phyloP scores from a whole-genome alignment of 2,113 vertebrate genomes.

The Mormyrus lacerda region DNA sequence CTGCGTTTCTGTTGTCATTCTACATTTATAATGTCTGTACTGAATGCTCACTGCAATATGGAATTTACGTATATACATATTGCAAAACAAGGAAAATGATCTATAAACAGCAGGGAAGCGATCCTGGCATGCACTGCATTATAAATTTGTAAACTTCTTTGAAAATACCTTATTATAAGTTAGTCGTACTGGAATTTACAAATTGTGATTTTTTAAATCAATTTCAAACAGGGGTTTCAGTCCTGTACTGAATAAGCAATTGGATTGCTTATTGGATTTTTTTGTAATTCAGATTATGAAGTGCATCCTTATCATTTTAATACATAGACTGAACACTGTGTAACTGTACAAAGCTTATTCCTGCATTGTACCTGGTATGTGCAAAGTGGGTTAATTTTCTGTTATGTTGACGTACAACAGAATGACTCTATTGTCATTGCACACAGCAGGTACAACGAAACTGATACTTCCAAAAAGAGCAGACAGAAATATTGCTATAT shows the following conservation, averaged over 20 bases:
- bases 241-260: not conserved
- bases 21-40: not conserved
- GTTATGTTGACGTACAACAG: not conserved
- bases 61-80: not conserved
- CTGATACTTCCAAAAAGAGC: not conserved
- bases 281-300: not conserved
- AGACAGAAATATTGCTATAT: not conserved
- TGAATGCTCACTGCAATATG: not conserved
- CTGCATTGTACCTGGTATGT: not conserved
- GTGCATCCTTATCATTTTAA: not conserved
- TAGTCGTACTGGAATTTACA: not conserved
- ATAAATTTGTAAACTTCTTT: not conserved
- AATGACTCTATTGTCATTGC: not conserved
- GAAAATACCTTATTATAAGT: not conserved
- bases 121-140: not conserved
- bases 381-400: not conserved
- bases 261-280: not conserved
- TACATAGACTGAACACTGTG: not conserved
- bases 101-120: not conserved
- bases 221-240: not conserved
- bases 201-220: not conserved
- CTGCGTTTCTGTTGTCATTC: not conserved
- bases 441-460: not conserved
- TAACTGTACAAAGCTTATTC: not conserved
- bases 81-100: not conserved